Evolutionary conservation across 2,797 vertebrate genomes (phyloP).

Genomic region (Aythya fuligula): DNA sequence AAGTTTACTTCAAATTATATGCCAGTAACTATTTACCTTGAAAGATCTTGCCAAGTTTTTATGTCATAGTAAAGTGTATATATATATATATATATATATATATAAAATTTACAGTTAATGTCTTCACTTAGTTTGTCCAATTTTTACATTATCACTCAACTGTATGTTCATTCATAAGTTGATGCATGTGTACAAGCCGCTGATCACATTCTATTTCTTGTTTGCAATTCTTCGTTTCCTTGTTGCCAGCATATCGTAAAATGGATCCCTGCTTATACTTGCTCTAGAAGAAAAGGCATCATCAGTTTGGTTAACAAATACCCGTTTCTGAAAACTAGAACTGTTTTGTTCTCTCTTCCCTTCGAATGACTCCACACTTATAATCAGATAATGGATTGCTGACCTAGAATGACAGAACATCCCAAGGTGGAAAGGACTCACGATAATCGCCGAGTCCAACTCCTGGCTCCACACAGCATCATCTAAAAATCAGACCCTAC

Average conservation of each 20-base stretch:
- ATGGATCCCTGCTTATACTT: constrained; percentile 98
- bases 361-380: neutral
- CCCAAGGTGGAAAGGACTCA: neutral
- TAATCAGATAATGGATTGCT: neutral
- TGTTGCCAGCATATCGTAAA: constrained; percentile 98
- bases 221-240: constrained; percentile 96
- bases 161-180: neutral
- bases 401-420: neutral
- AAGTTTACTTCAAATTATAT: neutral
- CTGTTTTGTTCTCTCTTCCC: neutral
- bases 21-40: constrained; percentile 3
- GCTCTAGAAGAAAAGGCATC: constrained; percentile 82
- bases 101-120: neutral
- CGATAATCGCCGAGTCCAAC: neutral
- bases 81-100: neutral
- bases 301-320: neutral
- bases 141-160: neutral
- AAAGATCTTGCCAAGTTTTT: constrained; percentile 15
- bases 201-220: constrained; percentile 84
- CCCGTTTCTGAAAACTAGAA: neutral
- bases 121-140: constrained; percentile 29
- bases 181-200: neutral
- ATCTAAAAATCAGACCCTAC: neutral
- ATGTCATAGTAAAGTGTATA: neutral
- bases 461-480: neutral